Evolutionary conservation across 2,888 invertebrate species (phyloP), one percentile per base, ranked within the genome.

Genomic region (Phaonia tiefii): DNA sequence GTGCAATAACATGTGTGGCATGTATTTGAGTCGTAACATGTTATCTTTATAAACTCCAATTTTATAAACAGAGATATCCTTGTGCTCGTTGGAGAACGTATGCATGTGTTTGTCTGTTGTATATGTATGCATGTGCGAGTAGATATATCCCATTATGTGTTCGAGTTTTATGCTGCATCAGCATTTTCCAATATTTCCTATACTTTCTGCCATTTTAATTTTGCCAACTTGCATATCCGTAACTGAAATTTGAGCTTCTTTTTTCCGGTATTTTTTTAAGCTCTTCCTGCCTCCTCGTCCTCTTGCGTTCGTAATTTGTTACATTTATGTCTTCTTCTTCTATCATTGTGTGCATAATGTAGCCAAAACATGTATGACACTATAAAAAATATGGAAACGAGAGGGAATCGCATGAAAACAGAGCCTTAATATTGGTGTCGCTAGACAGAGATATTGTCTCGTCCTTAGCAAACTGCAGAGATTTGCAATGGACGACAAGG

Each of bases 11-110:
- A 60, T 37, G 17, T 17, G 22, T 20, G 20, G 46, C 20, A 49
- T 39, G 44, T 39, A 56, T 79, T 31, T 31, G 69, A 70, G 49
- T 70, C 20, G 54, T 54, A 54, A 54, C 58, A 65, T 77, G 65
- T 77, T 80, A 66, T 80, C 76, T 80, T 77, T 77, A 80, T 77
- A 74, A 74, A 77, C 74, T 77, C 37, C 10, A 70, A 42, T 80
- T 80, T 66, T 63, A 76, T 56, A 65, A 80, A 77, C 65, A 74
- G 65, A 51, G 13, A 66, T 80, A 42, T 63, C 31, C 58, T 70
- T 13, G 54, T 25, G 1, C 22, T 1, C 25, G 44, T 44, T 13
- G 2, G 37, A 37, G 37, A 37, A 10, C 5, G 37, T 7, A 22
- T 8, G 49, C 15, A 22, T 8, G 22, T 22, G 51, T 51, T 17